Evolutionary conservation across 2,797 vertebrate genomes (phyloP), one percentile per base, ranked within the genome.

Genomic region (Melopsittacus undulatus): DNA sequence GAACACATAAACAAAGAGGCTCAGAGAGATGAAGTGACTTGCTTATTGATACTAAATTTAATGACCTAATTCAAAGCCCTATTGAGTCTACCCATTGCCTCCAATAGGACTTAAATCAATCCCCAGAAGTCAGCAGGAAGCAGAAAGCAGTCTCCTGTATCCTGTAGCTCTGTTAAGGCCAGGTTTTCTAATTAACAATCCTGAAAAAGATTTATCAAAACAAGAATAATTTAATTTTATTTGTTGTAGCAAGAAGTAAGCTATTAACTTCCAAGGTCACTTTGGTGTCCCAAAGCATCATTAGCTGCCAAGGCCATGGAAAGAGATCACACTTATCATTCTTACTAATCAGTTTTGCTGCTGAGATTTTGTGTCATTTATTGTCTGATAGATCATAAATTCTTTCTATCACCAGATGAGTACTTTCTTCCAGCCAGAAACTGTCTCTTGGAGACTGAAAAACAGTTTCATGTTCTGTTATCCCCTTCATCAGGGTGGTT

Each of bases 211-310:
- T 91, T 80, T 43, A 57, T 85, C 89, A 87, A 80, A 95, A 69
- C 5, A 5, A 76, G 54, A 87, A 78, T 13, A 82, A 59, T 75
- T 83, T 66, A 14, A 77, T 92, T 88, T 87, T 87, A 62, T 82
- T 95, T 89, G 17, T 62, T 87, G 52, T 38, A 86, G 40, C 26
- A 62, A 80, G 54, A 94, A 83, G 19, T 45, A 87, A 57, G 40
- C 26, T 95, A 87, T 92, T 96, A 92, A 89, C 34, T 87, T 85
- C 22, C 46, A 93, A 49, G 75, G 88, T 94, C 91, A 74, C 20
- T 92, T 75, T 90, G 48, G 14, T 67, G 59, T 89, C 73, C 84
- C 87, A 74, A 69, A 87, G 40, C 63, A 76, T 76, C 62, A 10
- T 81, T 75, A 83, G 46, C 32, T 95, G 69, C 61, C 69, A 73